phyloP scores from a whole-genome alignment of 2,797 vertebrate genomes.

The Pseudochaenichthys georgianus region DNA sequence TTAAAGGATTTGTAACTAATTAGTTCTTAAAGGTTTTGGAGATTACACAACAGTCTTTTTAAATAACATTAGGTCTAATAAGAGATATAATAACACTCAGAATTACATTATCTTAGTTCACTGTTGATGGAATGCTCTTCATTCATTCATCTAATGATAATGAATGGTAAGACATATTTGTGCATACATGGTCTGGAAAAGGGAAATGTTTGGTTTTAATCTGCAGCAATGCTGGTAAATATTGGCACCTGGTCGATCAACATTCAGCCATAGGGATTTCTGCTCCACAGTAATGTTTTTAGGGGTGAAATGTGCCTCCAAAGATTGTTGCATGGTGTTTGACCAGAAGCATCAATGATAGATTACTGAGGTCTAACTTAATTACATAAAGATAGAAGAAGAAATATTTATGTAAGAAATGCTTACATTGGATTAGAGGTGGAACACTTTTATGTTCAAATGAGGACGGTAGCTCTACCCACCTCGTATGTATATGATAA shows the following conservation, averaged over 20 bases:
- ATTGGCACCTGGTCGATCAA: background rate
- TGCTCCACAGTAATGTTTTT: background rate
- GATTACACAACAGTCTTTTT: background rate
- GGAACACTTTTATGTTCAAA: background rate
- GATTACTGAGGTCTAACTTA: background rate
- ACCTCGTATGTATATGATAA: background rate
- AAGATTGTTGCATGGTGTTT: background rate
- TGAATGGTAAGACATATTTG: background rate
- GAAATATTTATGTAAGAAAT: background rate
- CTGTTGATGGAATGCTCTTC: no score
- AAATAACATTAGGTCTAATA: background rate
- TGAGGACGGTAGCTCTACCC: background rate
- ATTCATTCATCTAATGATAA: background rate
- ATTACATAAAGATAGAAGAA: background rate
- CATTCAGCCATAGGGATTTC: background rate
- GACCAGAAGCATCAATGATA: background rate
- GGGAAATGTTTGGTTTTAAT: background rate
- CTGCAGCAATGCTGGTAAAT: background rate
- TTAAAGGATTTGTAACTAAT: background rate
- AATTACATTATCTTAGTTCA: background rate
- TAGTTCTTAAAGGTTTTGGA: background rate
- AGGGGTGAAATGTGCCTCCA: background rate
- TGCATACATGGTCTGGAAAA: background rate
- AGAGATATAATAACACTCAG: background rate
- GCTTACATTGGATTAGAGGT: background rate